A percentile compares a stretch with the other conserved stretches of the same genome.
Evolutionary conservation across 2,888 invertebrate species (phyloP).

Genomic region (Molanna angustata): DNA sequence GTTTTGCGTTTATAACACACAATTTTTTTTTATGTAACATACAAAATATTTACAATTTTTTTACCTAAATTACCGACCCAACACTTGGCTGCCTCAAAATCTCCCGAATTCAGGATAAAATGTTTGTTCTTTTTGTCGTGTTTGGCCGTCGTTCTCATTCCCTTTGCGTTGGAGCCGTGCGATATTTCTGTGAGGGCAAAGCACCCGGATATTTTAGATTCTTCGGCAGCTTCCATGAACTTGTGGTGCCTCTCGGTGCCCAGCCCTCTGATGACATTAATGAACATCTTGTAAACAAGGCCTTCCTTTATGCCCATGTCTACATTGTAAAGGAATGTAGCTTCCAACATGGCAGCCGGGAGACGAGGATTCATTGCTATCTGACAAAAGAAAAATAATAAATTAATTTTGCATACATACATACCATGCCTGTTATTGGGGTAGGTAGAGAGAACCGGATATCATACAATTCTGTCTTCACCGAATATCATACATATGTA

Average conservation of each 20-base stretch:
- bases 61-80: slow-evolving; percentile 80
- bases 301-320: slow-evolving; percentile 64
- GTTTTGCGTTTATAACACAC: no score
- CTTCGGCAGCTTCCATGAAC: slow-evolving; percentile 47
- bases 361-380: slow-evolving; percentile 41
- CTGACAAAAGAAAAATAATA: slow-evolving; percentile 8
- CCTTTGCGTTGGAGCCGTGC: slow-evolving; percentile 88
- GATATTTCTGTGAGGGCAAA: slow-evolving; percentile 87
- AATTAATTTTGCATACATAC: no score
- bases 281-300: slow-evolving; percentile 65
- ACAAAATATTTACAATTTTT: not conserved
- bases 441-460: no score
- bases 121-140: slow-evolving; percentile 70
- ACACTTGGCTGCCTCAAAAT: slow-evolving; percentile 89
- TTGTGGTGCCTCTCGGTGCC: slow-evolving; percentile 63
- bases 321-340: slow-evolving; percentile 59
- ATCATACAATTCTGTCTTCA: no score
- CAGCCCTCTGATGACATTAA: slow-evolving; percentile 61
- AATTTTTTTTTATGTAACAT: not conserved
- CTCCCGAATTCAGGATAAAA: slow-evolving; percentile 81
- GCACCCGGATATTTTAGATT: slow-evolving; percentile 51
- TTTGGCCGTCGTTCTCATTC: slow-evolving; percentile 82
- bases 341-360: slow-evolving; percentile 52
- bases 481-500: no score
- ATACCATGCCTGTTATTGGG: no score